Conservation (phyloP, 30 jellyfish, hydroid and myxozoan species). For the Aurelia coerulea region DNA sequence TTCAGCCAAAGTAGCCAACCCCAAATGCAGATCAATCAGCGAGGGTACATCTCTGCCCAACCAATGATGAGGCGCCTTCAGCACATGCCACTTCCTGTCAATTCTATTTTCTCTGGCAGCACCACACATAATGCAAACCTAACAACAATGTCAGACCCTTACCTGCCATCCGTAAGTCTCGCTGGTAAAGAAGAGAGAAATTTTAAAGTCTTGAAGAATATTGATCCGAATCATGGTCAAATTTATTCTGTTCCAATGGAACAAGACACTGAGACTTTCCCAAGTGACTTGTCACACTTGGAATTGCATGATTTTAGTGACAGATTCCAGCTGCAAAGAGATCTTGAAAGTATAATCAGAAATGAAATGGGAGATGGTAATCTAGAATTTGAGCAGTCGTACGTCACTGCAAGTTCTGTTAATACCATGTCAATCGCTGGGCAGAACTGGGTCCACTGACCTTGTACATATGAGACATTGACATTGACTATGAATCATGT, state of each 20-base stretch:
- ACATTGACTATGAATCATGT: background rate
- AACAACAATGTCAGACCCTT: conserved; percentile 60
- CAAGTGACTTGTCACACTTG: conserved; percentile 93
- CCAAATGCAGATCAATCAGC: conserved; percentile 56
- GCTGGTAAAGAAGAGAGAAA: conserved; percentile 57
- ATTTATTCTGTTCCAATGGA: conserved; percentile 55
- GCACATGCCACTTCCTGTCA: conserved; percentile 67
- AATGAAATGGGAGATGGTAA: conserved; percentile 91
- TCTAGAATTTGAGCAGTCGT: conserved; percentile 60
- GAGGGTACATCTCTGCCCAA: conserved; percentile 65
- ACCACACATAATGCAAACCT: conserved; percentile 17
- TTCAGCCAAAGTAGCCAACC: conserved; percentile 55
- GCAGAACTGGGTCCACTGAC: conserved; percentile 88
- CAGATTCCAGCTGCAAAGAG: conserved; percentile 92
- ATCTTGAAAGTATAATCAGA: conserved; percentile 84
- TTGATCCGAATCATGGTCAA: conserved; percentile 35
- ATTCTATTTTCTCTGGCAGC: conserved; percentile 17
- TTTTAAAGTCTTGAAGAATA: conserved; percentile 12
- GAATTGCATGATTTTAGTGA: conserved; percentile 89
- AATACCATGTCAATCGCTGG: conserved; percentile 68
- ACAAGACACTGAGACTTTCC: conserved; percentile 76
- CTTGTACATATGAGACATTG: background rate
- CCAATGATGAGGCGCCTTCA: conserved; percentile 69
- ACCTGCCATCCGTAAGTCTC: conserved; percentile 56
- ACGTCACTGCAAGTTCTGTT: conserved; percentile 52